Base-by-base conservation (phyloP, 1,140 invertebrate genomes). In the Drosophila littoralis region DNA sequence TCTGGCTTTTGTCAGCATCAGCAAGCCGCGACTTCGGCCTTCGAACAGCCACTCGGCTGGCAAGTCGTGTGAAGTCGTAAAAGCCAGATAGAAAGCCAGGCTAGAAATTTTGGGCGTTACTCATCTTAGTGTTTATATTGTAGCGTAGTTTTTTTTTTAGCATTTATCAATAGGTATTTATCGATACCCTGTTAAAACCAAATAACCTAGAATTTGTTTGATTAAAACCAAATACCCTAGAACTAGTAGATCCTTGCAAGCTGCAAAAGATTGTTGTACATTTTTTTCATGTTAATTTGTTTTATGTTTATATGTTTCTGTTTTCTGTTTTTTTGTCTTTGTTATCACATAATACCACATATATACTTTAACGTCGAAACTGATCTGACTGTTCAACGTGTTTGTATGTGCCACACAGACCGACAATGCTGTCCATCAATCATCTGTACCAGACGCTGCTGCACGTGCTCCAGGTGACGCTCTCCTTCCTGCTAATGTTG, bases 401-500 rank as follows among this genome's bases (percentile, higher is more conserved):
- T 22, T 65, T 57, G n/a, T n/a, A 42, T 43, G 28, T 59, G 22
- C 43, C 9, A 33, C 28, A 63, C 93, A 97, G 96, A 82, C 96
- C 96, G 7, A 95, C 95, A 51, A 97, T 97, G 95, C 90, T 97
- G 51, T 97, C 96, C 51, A 92, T 92, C 69, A 95, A 95, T 73
- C 98, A 99, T 92, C 91, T 95, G n/a, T 93, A 96, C 36, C 98
- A 99, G 93, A 98, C 98, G 1, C 81, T 96, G 8, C 94, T 99
- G 6, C 98, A 99, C 92, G 94, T 98, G 63, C 73, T 99, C 0
- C 98, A 99, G 93, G 95, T 99, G 55, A 95, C 97, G 3, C 92
- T 98, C 33, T 97, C 97, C 15, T 99, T 99, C 93, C 95, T 98
- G 81, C 95, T 99, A 15, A 99, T 99, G 98, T 93, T 99, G 92